Evolutionary conservation across 2,888 invertebrate genomes (phyloP).

Genomic region (Julus scanicus): DNA sequence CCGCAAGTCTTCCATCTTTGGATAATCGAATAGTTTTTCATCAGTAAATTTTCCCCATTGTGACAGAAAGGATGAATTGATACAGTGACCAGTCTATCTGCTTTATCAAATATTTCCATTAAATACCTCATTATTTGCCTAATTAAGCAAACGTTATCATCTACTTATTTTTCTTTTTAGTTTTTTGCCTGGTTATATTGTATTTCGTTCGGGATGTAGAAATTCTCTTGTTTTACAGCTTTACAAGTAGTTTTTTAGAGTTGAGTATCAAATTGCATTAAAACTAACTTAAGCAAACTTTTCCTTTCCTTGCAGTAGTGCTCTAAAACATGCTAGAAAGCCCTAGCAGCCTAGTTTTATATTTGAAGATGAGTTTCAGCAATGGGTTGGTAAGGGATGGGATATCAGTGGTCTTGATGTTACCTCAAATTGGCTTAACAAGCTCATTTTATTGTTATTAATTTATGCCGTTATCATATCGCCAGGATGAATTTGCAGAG

Average conservation of each 20-base stretch:
- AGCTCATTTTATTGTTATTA: conserved; percentile 27
- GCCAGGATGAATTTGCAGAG: background rate
- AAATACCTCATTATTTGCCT: background rate
- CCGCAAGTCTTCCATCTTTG: no score
- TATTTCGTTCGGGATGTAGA: background rate
- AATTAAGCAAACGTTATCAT: background rate
- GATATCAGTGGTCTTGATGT: conserved; percentile 3
- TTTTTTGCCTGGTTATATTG: background rate
- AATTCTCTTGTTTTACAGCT: background rate
- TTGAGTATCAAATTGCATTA: no score
- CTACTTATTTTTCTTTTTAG: background rate
- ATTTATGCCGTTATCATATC: background rate
- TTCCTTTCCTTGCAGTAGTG: background rate
- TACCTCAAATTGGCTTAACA: conserved; percentile 6
- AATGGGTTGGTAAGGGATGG: background rate
- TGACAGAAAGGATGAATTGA: no score
- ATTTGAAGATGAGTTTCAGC: background rate
- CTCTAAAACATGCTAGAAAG: background rate
- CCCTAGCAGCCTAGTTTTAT: background rate
- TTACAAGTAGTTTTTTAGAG: background rate
- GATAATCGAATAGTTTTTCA: no score
- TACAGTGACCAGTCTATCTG: background rate
- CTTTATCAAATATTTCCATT: background rate
- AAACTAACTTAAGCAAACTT: no score
- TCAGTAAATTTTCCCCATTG: no score